Conservation (phyloP, 2,797 vertebrate species). For the Semaprochilodus insignis region DNA sequence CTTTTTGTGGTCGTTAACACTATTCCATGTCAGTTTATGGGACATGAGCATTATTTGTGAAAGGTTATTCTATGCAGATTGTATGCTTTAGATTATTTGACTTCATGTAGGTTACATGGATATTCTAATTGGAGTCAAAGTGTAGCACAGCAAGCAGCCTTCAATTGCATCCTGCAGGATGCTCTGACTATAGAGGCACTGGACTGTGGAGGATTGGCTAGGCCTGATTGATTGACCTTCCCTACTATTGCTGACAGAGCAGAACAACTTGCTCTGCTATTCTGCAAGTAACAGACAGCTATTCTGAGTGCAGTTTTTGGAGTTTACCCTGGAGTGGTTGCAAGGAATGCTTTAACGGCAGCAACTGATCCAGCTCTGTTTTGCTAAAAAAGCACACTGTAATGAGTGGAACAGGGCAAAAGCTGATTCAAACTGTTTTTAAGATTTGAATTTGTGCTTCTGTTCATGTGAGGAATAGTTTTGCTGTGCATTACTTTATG, state of each 20-base stretch:
- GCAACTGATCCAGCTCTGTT: not conserved
- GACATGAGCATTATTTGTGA: not conserved
- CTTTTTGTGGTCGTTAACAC: not conserved
- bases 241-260: not conserved
- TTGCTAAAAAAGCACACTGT: not conserved
- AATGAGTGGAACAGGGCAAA: too few relatives aligned
- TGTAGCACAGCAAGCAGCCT: too few relatives aligned
- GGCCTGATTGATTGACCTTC: not conserved
- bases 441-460: too few relatives aligned
- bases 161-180: not conserved
- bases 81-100: too few relatives aligned
- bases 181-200: not conserved
- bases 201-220: not conserved
- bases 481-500: too few relatives aligned
- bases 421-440: too few relatives aligned
- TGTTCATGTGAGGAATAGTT: too few relatives aligned
- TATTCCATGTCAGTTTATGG: not conserved
- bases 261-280: not conserved
- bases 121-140: too few relatives aligned
- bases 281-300: not conserved
- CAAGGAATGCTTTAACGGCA: not conserved
- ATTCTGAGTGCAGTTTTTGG: not conserved
- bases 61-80: too few relatives aligned
- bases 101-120: too few relatives aligned
- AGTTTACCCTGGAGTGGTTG: not conserved